phyloP scores from a whole-genome alignment of 2,888 invertebrate genomes.

The Xanthorhoe designata region DNA sequence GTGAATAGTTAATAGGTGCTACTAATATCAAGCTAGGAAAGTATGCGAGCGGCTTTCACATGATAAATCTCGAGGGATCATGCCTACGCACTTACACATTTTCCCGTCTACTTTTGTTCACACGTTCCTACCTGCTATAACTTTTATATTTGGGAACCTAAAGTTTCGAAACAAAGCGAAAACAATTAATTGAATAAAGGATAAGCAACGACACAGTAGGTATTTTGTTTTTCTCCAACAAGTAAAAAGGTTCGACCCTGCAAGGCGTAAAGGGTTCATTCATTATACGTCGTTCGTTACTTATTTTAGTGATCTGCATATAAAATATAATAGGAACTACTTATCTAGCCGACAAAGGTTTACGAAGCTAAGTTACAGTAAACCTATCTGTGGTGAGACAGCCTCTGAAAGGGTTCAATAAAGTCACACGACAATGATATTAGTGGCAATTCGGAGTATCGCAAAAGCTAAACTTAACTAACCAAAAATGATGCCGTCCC shows the following conservation, averaged over 20 bases:
- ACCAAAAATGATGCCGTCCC: too few species aligned
- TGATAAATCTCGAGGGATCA: slow-evolving; percentile 8
- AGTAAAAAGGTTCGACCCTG: neutral
- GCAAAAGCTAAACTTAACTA: too few species aligned
- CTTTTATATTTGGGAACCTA: neutral
- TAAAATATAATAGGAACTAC: slow-evolving; percentile 45
- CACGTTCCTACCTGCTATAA: neutral
- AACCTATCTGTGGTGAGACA: slow-evolving; percentile 19
- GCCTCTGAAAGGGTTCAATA: slow-evolving; percentile 27
- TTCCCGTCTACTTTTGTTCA: neutral
- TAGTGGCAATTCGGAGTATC: too few species aligned
- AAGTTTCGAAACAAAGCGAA: neutral
- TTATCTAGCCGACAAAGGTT: slow-evolving; percentile 25
- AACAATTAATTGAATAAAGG: neutral
- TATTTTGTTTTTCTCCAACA: neutral
- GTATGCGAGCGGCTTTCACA: slow-evolving; percentile 2
- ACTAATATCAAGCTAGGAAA: slow-evolving; percentile 1
- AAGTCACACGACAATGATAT: slow-evolving; percentile 25
- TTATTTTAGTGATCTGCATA: slow-evolving; percentile 55
- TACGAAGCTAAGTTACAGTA: slow-evolving; percentile 19
- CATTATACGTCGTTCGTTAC: slow-evolving; percentile 43
- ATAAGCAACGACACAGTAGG: slow-evolving; percentile 23
- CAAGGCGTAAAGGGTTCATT: slow-evolving; percentile 27
- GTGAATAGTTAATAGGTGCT: neutral
- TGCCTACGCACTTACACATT: slow-evolving; percentile 5